phyloP scores from a whole-genome alignment of 2,113 vertebrate species.

The Brienomyrus brachyistius region DNA sequence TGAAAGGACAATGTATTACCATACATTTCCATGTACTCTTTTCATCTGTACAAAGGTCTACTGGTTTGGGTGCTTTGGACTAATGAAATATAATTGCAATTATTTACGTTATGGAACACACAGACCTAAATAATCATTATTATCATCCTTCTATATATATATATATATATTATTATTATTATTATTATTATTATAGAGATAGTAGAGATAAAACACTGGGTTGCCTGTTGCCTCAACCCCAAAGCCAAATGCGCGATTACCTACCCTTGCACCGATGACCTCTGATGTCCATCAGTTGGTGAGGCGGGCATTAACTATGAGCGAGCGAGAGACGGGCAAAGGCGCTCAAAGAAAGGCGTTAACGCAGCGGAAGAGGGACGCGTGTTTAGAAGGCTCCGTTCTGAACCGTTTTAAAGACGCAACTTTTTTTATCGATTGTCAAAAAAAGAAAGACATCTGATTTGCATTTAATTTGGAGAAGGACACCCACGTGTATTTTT shows the following conservation, averaged over 20 bases:
- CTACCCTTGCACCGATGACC: not conserved
- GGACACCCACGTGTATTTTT: not conserved
- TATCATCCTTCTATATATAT: no score
- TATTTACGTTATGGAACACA: no score
- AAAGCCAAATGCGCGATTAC: not conserved
- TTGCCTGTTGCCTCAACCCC: not conserved
- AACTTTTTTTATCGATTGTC: not conserved
- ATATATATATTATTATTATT: no score
- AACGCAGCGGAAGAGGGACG: not conserved
- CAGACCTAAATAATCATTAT: no score
- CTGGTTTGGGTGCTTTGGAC: no score
- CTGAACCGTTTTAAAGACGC: not conserved
- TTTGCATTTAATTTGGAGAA: not conserved
- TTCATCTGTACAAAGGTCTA: no score
- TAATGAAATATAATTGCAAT: no score
- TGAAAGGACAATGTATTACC: not conserved
- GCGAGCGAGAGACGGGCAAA: constrained; percentile 11
- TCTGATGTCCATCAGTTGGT: constrained; percentile 17
- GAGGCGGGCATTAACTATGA: constrained; percentile 18
- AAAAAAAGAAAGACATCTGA: not conserved
- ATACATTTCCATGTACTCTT: not conserved
- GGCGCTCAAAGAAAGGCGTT: not conserved
- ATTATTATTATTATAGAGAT: not conserved
- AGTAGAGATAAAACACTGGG: not conserved
- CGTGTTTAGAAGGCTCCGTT: not conserved